Conservation (phyloP, 37 sponge, comb jelly and placozoan species). For the Chondrosia reniformis region DNA sequence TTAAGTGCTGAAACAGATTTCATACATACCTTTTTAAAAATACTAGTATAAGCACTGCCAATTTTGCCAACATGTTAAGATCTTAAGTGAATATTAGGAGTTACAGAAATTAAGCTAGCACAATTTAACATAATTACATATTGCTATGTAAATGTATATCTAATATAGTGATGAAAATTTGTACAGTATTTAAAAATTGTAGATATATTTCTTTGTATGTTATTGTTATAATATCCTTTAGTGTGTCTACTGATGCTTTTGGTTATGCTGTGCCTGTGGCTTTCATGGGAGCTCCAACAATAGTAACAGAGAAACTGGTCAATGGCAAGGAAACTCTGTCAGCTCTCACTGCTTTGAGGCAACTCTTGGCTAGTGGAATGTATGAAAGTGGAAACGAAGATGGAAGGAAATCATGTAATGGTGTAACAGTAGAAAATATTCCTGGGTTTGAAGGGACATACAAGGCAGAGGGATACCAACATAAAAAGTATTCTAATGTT, state of each 20-base stretch:
- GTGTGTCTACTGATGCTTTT: conserved; percentile 9
- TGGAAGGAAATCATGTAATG: conserved; percentile 7
- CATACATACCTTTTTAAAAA: too few relatives aligned
- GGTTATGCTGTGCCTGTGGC: conserved; percentile 44
- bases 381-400: conserved; percentile 18
- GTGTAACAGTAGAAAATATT: background rate
- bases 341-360: conserved; percentile 36
- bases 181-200: too few relatives aligned
- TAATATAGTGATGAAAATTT: too few relatives aligned
- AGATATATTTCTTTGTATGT: background rate
- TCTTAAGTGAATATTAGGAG: too few relatives aligned
- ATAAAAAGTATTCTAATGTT: background rate
- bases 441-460: background rate
- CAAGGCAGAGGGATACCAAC: conserved; percentile 16
- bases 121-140: too few relatives aligned
- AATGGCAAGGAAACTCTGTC: conserved; percentile 39
- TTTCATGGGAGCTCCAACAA: conserved; percentile 81
- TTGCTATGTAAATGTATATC: too few relatives aligned
- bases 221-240: background rate
- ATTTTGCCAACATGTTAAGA: too few relatives aligned
- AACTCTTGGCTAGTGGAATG: conserved; percentile 51
- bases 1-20: too few relatives aligned
- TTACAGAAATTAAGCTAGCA: too few relatives aligned
- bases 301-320: conserved; percentile 65
- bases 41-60: too few relatives aligned